phyloP scores from a whole-genome alignment of 92 coral and sea anemone species.

The Pocillopora grandis region DNA sequence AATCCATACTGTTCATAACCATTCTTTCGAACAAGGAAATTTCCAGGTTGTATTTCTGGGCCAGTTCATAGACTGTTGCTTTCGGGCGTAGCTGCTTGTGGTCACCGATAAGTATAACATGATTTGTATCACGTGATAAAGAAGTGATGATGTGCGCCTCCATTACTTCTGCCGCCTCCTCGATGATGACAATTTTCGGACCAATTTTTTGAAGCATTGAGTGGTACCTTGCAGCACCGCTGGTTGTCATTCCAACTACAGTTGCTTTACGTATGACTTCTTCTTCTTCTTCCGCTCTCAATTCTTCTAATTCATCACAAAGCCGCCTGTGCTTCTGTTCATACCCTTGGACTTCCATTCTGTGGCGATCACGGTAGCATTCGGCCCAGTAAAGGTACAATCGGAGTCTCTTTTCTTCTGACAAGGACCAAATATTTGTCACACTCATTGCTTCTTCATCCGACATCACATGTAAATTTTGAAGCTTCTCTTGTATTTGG shows the following conservation, averaged over 20 bases:
- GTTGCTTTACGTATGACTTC: slow-evolving; percentile 56
- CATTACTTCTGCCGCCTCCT: slow-evolving; percentile 87
- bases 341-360: slow-evolving; percentile 4
- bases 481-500: slow-evolving; percentile 31
- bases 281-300: slow-evolving; percentile 49
- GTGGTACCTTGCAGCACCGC: slow-evolving; percentile 74
- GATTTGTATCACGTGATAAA: slow-evolving; percentile 65
- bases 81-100: slow-evolving; percentile 86
- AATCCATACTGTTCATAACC: slow-evolving; percentile 61
- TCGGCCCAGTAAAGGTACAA: slow-evolving; percentile 62
- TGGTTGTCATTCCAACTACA: slow-evolving; percentile 87
- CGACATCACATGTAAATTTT: slow-evolving; percentile 23
- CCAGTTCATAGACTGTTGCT: slow-evolving; percentile 71
- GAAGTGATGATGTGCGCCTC: slow-evolving; percentile 82
- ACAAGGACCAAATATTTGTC: slow-evolving; percentile 54
- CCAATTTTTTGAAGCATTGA: slow-evolving; percentile 53
- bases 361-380: slow-evolving; percentile 35
- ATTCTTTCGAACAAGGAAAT: slow-evolving; percentile 73
- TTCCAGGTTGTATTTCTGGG: slow-evolving; percentile 62
- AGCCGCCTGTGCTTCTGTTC: slow-evolving; percentile 48
- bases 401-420: slow-evolving; percentile 39
- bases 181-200: slow-evolving; percentile 72
- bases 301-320: slow-evolving; percentile 25
- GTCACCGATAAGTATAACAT: slow-evolving; percentile 81
- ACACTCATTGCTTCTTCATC: slow-evolving; percentile 41